These are phyloP conservation scores for Pseudorasbora parva DNA, from an alignment of 2,113 vertebrate species.

Conservation along the genomic window DNA sequence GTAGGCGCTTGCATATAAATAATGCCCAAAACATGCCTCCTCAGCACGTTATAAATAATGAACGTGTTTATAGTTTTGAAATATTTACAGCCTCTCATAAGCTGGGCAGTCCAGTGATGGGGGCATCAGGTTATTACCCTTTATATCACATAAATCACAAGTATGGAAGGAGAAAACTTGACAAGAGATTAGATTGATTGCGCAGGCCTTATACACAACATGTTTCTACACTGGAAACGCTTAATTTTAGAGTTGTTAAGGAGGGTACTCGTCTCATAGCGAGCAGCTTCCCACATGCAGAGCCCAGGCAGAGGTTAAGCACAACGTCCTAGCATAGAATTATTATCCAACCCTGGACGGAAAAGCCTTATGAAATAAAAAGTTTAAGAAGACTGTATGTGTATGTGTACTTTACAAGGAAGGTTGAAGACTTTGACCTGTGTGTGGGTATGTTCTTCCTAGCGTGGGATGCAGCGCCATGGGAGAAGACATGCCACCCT, in stretches of 20 bases:
- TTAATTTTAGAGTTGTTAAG: not conserved
- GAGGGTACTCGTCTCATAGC: conserved; percentile 52
- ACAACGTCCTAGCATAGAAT: conserved; percentile 29
- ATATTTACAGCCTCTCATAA: conserved; percentile 62
- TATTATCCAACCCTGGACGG: conserved; percentile 34
- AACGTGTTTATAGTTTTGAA: conserved; percentile 56
- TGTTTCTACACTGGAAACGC: not conserved
- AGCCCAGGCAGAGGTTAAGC: conserved; percentile 52
- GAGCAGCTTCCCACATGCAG: conserved; percentile 65
- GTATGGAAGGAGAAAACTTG: not conserved
- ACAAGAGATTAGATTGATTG: not conserved
- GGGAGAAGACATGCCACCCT: conserved; percentile 61
- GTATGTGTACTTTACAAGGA: conserved; percentile 33
- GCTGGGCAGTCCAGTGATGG: conserved; percentile 20
- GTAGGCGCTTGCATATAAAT: conserved; percentile 69
- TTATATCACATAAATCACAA: conserved; percentile 32
- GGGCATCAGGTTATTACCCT: conserved; percentile 7
- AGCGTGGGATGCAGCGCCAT: conserved; percentile 66
- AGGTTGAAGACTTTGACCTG: conserved; percentile 39
- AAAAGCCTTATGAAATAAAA: not conserved
- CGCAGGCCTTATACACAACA: conserved; percentile 2
- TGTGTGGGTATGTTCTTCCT: conserved; percentile 54
- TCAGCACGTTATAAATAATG: conserved; percentile 75
- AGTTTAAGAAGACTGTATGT: conserved; percentile 34
- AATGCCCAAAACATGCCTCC: conserved; percentile 61